Conservation (phyloP, 1,140 invertebrate species). For the Hyposmocoma kahamanoa region DNA sequence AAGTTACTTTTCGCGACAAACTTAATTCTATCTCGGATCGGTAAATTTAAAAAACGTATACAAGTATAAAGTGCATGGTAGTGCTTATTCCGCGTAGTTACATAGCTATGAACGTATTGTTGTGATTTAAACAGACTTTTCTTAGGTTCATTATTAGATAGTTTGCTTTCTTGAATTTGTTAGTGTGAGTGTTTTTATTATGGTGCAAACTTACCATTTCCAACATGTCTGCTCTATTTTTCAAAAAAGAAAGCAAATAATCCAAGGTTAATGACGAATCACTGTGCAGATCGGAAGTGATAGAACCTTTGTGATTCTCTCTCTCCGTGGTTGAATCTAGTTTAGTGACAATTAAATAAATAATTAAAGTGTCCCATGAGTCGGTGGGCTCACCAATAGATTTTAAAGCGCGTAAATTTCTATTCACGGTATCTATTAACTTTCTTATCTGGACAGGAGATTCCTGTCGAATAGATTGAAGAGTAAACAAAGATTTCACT, state of each 20-base stretch:
- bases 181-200: neutral
- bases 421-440: conserved; percentile 4
- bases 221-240: conserved; percentile 2
- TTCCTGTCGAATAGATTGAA: neutral
- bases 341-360: conserved; percentile 8
- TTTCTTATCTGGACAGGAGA: conserved; percentile 6
- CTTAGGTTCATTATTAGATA: too few relatives aligned
- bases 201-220: neutral
- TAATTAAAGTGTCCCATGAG: conserved; percentile 7
- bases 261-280: neutral
- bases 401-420: conserved; percentile 9
- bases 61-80: neutral
- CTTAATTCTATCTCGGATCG: neutral
- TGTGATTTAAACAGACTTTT: neutral
- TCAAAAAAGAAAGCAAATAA: conserved; percentile 3
- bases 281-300: neutral
- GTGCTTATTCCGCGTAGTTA: neutral
- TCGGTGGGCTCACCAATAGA: conserved; percentile 1
- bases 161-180: neutral
- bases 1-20: too few relatives aligned
- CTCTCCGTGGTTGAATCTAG: conserved; percentile 6
- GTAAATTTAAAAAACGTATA: neutral
- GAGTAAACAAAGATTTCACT: conserved; percentile 1
- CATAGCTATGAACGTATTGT: neutral
- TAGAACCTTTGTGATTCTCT: conserved; percentile 1